Evolutionary conservation across 2,888 invertebrate genomes (phyloP).

Genomic region (Xanthia togata): DNA sequence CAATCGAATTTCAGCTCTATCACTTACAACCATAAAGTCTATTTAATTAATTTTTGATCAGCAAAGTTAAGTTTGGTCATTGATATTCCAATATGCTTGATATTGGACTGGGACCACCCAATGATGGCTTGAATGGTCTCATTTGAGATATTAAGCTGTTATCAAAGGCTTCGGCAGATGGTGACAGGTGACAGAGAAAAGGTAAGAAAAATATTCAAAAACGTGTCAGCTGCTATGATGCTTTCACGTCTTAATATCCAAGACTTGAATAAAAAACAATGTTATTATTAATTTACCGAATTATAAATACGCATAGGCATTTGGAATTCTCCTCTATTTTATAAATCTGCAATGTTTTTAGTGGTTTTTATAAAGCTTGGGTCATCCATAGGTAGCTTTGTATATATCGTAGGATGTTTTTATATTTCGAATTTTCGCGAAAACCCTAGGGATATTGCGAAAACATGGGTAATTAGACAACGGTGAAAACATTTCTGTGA

Average conservation of each 20-base stretch:
- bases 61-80: constrained; percentile 39
- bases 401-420: too few species aligned
- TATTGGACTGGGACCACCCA: constrained; percentile 79
- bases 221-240: constrained; percentile 42
- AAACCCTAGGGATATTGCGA: too few species aligned
- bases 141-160: constrained; percentile 74
- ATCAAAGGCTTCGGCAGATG: constrained; percentile 61
- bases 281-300: not conserved
- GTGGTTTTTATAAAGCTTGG: not conserved
- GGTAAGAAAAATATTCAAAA: constrained; percentile 30
- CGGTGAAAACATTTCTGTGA: too few species aligned
- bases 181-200: constrained; percentile 73
- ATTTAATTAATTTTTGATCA: not conserved
- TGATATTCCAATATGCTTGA: constrained; percentile 60
- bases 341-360: not conserved
- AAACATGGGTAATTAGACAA: too few species aligned
- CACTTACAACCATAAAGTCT: not conserved
- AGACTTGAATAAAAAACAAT: not conserved
- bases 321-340: not conserved
- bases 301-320: not conserved
- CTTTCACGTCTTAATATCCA: not conserved
- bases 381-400: not conserved
- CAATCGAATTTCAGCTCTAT: constrained; percentile 26
- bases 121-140: constrained; percentile 68
- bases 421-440: too few species aligned